A percentile compares a stretch with the other conserved stretches of the same genome.
Evolutionary conservation across 2,113 vertebrate species (phyloP).

Genomic region (Cyphomyrus discorhynchus): DNA sequence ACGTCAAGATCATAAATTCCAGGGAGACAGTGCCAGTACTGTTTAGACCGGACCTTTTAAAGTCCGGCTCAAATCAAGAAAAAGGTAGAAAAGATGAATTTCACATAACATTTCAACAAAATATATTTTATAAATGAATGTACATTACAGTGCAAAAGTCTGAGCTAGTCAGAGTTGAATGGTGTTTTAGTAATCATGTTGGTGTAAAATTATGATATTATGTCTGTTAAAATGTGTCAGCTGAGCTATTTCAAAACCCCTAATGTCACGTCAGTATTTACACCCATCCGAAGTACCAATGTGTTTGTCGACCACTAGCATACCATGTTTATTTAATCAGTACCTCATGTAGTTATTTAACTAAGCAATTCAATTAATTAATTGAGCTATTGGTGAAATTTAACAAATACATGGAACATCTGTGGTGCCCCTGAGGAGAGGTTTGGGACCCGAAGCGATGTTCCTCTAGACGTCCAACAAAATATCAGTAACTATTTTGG

Average conservation of each 20-base stretch:
- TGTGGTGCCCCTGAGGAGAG: neutral
- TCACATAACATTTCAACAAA: neutral
- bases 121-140: neutral
- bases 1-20: conserved; percentile 74
- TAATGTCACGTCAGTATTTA: neutral
- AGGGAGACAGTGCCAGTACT: conserved; percentile 68
- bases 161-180: neutral
- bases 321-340: neutral
- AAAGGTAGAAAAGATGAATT: neutral
- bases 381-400: neutral
- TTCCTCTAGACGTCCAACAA: neutral
- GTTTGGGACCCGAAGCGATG: neutral
- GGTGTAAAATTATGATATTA: neutral
- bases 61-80: conserved; percentile 37
- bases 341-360: neutral
- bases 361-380: neutral
- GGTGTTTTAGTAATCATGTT: neutral
- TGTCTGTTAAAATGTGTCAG: neutral
- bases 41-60: conserved; percentile 36
- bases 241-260: neutral
- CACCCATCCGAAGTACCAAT: too few relatives aligned
- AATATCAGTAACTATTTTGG: neutral
- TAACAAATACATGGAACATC: neutral
- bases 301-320: neutral
- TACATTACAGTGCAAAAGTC: neutral